Evolutionary conservation across 2,888 invertebrate species (phyloP).

Genomic region (Himalopsyche anomala): DNA sequence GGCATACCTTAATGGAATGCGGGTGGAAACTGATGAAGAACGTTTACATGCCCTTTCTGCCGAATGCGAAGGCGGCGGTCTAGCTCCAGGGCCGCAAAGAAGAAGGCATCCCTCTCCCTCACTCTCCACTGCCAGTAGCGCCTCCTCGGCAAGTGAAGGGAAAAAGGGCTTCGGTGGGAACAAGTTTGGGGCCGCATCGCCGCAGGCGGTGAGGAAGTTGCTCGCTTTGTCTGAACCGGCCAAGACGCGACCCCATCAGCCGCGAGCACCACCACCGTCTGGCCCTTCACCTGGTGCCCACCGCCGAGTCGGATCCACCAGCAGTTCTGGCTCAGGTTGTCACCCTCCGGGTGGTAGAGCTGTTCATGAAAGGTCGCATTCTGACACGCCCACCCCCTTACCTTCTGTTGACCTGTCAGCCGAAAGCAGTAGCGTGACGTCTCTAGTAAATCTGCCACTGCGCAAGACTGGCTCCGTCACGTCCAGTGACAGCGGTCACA

Average conservation of each 20-base stretch:
- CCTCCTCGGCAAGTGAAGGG: slow-evolving; percentile 90
- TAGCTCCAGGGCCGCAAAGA: slow-evolving; percentile 79
- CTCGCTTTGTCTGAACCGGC: slow-evolving; percentile 92
- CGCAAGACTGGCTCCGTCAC: slow-evolving; percentile 94
- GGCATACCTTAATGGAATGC: slow-evolving; percentile 94
- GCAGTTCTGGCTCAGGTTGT: slow-evolving; percentile 72
- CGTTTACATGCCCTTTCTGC: slow-evolving; percentile 91
- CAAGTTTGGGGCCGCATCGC: slow-evolving; percentile 93
- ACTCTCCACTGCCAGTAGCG: slow-evolving; percentile 93
- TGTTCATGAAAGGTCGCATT: slow-evolving; percentile 92
- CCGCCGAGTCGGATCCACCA: slow-evolving; percentile 79
- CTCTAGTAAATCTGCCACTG: slow-evolving; percentile 91
- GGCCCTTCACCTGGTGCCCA: slow-evolving; percentile 78
- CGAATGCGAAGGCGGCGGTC: slow-evolving; percentile 88
- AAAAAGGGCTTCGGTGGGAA: slow-evolving; percentile 79
- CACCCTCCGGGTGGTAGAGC: slow-evolving; percentile 73
- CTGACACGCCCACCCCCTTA: slow-evolving; percentile 90
- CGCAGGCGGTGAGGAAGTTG: slow-evolving; percentile 97
- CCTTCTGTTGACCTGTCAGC: slow-evolving; percentile 93
- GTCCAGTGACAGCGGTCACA: slow-evolving; percentile 94
- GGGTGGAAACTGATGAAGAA: slow-evolving; percentile 94
- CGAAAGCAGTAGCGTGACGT: slow-evolving; percentile 96
- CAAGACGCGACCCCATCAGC: slow-evolving; percentile 92
- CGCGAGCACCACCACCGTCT: slow-evolving; percentile 82
- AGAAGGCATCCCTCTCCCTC: slow-evolving; percentile 95